Percentiles rank a stretch among this genome's conserved stretches.
These are phyloP conservation scores for Neoaliturus tenellus DNA, from an alignment of 2,888 invertebrate species.

Conservation along the genomic window DNA sequence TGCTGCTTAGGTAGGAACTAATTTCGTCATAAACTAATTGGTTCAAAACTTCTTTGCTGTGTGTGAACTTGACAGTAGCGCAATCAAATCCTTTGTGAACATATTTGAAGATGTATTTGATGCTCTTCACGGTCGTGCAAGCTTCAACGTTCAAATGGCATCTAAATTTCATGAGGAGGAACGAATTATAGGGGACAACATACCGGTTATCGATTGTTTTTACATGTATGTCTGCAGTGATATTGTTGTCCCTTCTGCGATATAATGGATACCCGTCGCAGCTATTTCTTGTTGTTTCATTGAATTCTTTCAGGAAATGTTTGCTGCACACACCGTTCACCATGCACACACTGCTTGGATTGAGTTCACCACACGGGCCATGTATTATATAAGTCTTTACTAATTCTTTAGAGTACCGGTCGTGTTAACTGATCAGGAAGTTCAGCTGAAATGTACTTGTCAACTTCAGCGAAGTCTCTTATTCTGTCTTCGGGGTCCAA, in stretches of 20 bases:
- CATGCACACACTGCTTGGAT: background rate
- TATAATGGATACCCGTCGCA: constrained; percentile 54
- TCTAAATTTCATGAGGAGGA: constrained; percentile 25
- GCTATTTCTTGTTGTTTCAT: constrained; percentile 22
- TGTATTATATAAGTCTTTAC: background rate
- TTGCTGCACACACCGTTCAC: background rate
- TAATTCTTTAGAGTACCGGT: background rate
- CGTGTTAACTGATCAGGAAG: background rate
- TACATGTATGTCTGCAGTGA: background rate
- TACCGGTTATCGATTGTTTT: constrained; percentile 39
- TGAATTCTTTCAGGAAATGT: constrained; percentile 42
- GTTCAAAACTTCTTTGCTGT: too few species aligned
- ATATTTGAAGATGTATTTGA: too few species aligned
- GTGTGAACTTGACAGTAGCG: too few species aligned
- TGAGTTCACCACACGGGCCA: background rate
- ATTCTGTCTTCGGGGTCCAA: constrained; percentile 41
- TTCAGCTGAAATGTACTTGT: background rate
- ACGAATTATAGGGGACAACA: constrained; percentile 57
- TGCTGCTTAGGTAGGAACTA: too few species aligned
- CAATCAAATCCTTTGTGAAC: too few species aligned
- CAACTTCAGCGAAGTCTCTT: background rate
- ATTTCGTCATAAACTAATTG: too few species aligned
- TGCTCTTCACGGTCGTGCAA: too few species aligned
- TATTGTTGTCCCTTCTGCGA: constrained; percentile 20
- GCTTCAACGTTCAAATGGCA: constrained; percentile 46